Evolutionary conservation across 2,113 vertebrate species (phyloP), one percentile per base, ranked within the genome.

Genomic region (Paralichthys olivaceus): DNA sequence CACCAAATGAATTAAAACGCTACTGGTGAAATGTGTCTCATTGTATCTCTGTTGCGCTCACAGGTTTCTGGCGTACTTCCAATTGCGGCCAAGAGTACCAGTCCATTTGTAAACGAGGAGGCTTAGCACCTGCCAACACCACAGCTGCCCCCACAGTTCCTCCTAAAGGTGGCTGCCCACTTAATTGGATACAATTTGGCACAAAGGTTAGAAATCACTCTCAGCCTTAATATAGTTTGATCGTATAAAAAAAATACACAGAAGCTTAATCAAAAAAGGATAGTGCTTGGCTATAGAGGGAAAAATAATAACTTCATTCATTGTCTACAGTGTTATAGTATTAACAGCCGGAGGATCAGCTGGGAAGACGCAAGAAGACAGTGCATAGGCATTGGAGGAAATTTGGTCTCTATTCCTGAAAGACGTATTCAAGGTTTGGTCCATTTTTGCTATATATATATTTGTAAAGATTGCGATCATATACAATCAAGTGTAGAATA

Each of bases 91-190:
- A 89, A 75, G 93, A 94, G 57, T 20, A 86, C 13, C 56, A 88
- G 45, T 98, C 83, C 78, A 94, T 97, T 69, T 99, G 98, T 89
- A 96, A 98, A 84, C 91, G 97, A 28, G 91, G 94, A 56, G 88
- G 84, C 45, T 94, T 88, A 8, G 4, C 80, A n/a, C 93, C 94
- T 25, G 73, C 93, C 74, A 98, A 98, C 69, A 79, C 92, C 69
- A 98, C 97, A 0, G 85, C 7, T 9, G 74, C 89, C 55, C 96
- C 97, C 2, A 95, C 95, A 14, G 65, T 47, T 2, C 0, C 91
- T 25, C 34, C 79, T 11, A 91, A 87, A 60, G 96, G 95, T 22
- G 96, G 96, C 69, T 99, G 97, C 73, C 83, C 56, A 22, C 51
- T 82, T n/a, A 78, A 86, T 6, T 99, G 98, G 98, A 72, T 65